Conservation (phyloP, 2,797 vertebrate species). For the Neosalanx taihuensis region DNA sequence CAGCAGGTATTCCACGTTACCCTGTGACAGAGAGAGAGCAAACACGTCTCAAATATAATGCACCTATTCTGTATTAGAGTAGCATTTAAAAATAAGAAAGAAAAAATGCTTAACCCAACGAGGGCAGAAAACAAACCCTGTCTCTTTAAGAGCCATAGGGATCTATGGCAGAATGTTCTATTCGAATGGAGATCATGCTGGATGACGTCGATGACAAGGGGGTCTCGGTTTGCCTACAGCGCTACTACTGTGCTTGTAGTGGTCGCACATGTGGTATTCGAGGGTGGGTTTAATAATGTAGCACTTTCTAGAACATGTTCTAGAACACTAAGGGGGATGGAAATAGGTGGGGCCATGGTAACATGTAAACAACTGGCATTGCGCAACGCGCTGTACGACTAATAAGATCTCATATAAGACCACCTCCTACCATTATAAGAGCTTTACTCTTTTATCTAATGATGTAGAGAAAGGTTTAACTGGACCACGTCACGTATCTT, state of each 20-base stretch:
- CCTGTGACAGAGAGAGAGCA: constrained; percentile 69
- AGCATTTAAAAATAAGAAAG: no score
- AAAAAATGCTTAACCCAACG: not conserved
- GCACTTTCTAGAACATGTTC: constrained; percentile 40
- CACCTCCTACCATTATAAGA: constrained; percentile 1
- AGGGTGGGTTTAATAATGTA: constrained; percentile 19
- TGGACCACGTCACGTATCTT: no score
- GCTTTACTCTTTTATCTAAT: not conserved
- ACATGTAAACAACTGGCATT: constrained; percentile 75
- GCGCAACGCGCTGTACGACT: constrained; percentile 58
- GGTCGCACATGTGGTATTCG: constrained; percentile 54
- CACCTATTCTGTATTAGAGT: no score
- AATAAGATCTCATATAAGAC: constrained; percentile 21
- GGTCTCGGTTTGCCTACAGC: constrained; percentile 51
- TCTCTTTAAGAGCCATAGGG: constrained; percentile 62
- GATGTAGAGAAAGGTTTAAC: not conserved
- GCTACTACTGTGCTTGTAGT: constrained; percentile 53
- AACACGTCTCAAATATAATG: constrained; percentile 1
- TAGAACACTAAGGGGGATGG: constrained; percentile 56
- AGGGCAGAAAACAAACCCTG: constrained; percentile 40
- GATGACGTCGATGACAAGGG: constrained; percentile 69
- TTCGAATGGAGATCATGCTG: constrained; percentile 51
- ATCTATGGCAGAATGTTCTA: constrained; percentile 39
- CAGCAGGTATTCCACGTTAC: constrained; percentile 95
- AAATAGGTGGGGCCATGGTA: constrained; percentile 69